Conservation (phyloP, 2,113 vertebrate species). For the Anolis sagrei region DNA sequence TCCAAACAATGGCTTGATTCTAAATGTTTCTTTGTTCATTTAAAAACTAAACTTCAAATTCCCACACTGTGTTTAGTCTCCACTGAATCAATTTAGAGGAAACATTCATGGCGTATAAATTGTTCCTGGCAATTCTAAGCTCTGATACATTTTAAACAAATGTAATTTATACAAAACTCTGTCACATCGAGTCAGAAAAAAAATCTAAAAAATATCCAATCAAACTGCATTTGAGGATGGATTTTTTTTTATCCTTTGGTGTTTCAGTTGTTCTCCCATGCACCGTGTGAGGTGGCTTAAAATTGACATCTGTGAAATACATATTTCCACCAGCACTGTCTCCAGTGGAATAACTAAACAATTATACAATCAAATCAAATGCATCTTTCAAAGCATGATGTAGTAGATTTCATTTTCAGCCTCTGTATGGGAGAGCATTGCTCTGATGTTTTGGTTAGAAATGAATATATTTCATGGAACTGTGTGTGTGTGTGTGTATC, state of each 20-base stretch:
- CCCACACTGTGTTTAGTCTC: constrained; percentile 61
- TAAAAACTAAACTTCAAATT: constrained; percentile 66
- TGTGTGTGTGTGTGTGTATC: constrained; percentile 17
- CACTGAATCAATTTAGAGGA: constrained; percentile 74
- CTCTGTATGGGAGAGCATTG: not conserved
- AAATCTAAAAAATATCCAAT: constrained; percentile 66
- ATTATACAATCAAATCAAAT: constrained; percentile 50
- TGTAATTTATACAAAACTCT: constrained; percentile 62
- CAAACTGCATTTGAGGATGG: constrained; percentile 48
- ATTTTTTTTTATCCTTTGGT: constrained; percentile 56
- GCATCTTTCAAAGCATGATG: constrained; percentile 36
- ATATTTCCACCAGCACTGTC: constrained; percentile 40
- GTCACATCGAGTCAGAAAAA: constrained; percentile 45
- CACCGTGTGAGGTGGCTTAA: constrained; percentile 55
- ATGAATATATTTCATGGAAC: constrained; percentile 20
- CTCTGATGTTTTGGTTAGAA: not conserved
- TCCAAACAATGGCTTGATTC: not conserved
- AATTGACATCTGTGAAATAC: constrained; percentile 58
- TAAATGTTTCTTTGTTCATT: constrained; percentile 62
- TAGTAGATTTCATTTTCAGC: constrained; percentile 26
- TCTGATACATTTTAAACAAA: constrained; percentile 70
- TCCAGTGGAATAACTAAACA: constrained; percentile 52
- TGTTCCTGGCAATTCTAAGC: constrained; percentile 66
- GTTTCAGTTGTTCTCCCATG: constrained; percentile 47
- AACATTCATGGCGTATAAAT: constrained; percentile 72